phyloP scores from a whole-genome alignment of 1,140 invertebrate genomes.

The Drosophila nigromelanica region DNA sequence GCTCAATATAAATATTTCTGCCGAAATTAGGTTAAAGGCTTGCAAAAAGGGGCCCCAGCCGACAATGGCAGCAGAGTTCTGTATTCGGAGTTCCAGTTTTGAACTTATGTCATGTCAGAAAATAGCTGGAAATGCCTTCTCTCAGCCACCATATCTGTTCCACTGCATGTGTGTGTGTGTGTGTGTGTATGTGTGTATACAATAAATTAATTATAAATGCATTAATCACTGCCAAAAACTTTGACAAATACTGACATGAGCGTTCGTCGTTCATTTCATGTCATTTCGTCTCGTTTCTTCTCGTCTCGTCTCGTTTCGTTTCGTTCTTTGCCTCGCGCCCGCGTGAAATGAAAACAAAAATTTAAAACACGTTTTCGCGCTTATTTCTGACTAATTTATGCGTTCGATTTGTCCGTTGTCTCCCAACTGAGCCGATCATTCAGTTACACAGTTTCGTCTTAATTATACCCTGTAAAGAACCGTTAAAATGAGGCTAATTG shows the following conservation, averaged over 20 bases:
- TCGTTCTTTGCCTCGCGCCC: conserved; percentile 28
- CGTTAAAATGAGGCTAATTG: neutral
- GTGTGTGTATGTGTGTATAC: conserved; percentile 47
- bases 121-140: conserved; percentile 37
- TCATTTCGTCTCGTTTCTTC: conserved; percentile 30
- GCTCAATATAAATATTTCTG: conserved; percentile 79
- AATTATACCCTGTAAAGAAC: conserved; percentile 35
- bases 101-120: conserved; percentile 67
- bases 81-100: conserved; percentile 48
- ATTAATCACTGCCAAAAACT: conserved; percentile 81
- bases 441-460: conserved; percentile 60
- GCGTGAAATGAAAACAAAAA: conserved; percentile 77
- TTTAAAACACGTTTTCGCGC: conserved; percentile 82
- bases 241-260: conserved; percentile 82
- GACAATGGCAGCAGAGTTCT: conserved; percentile 11
- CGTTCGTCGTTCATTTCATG: conserved; percentile 58
- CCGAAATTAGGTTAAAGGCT: conserved; percentile 80
- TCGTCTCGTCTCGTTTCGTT: conserved; percentile 33
- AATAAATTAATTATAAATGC: conserved; percentile 83
- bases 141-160: conserved; percentile 15
- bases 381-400: conserved; percentile 80
- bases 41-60: conserved; percentile 13
- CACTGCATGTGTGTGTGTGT: conserved; percentile 10
- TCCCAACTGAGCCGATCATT: conserved; percentile 42
- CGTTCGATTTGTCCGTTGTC: conserved; percentile 72